Percentiles rank a stretch among this genome's conserved stretches.
Conservation (phyloP, 2,888 invertebrate species). For the Cephus sareptanus region DNA sequence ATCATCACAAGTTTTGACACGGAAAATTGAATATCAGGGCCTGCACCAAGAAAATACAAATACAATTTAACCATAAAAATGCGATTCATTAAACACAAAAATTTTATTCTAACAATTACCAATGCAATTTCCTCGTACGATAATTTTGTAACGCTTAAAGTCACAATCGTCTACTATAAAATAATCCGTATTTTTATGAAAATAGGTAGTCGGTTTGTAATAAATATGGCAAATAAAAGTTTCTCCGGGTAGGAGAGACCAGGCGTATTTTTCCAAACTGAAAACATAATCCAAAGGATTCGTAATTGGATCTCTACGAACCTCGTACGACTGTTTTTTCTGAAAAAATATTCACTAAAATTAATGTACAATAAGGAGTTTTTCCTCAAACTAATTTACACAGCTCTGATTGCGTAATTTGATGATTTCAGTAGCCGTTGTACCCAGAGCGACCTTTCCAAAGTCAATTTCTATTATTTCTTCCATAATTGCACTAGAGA, state of each 20-base stretch:
- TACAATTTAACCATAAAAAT: conserved; percentile 6
- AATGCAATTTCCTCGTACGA: conserved; percentile 48
- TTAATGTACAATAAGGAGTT: neutral
- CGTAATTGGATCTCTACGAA: conserved; percentile 48
- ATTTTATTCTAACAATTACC: conserved; percentile 41
- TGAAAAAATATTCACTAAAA: conserved; percentile 17
- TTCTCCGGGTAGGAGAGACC: conserved; percentile 43
- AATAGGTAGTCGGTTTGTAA: conserved; percentile 55
- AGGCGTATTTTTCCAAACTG: conserved; percentile 51
- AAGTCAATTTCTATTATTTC: conserved; percentile 38
- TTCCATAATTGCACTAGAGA: neutral
- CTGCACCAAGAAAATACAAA: conserved; percentile 23
- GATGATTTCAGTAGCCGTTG: conserved; percentile 37
- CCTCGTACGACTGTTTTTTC: conserved; percentile 44
- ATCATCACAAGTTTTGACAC: conserved; percentile 26
- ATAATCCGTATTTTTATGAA: conserved; percentile 54
- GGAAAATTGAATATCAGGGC: conserved; percentile 34
- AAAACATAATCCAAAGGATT: conserved; percentile 61
- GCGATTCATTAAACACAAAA: conserved; percentile 24
- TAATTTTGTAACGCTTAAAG: conserved; percentile 42
- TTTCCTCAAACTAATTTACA: conserved; percentile 34
- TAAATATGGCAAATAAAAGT: conserved; percentile 49
- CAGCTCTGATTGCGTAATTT: conserved; percentile 46
- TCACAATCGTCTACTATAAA: conserved; percentile 52
- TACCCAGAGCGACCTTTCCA: conserved; percentile 42